Evolutionary conservation across 1,140 invertebrate species (phyloP).

Genomic region (Oryctes rhinoceros): DNA sequence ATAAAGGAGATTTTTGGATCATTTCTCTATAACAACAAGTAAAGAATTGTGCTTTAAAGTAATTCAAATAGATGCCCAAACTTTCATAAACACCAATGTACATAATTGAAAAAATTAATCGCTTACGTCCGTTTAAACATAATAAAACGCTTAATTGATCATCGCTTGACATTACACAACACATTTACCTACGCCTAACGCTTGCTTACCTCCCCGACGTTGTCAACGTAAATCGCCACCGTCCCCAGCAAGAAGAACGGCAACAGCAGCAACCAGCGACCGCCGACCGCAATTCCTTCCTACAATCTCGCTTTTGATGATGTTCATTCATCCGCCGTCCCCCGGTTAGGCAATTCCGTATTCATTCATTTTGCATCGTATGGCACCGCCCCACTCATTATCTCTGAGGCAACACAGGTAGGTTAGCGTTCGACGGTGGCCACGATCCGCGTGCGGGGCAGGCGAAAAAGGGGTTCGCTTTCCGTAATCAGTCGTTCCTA

Average conservation of each 20-base stretch:
- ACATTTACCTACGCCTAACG: neutral
- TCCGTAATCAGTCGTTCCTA: conserved; percentile 14
- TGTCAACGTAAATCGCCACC: neutral
- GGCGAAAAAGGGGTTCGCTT: neutral
- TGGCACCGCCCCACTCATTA: conserved; percentile 4
- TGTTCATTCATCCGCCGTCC: conserved; percentile 5
- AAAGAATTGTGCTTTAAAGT: too few species aligned
- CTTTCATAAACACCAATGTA: too few species aligned
- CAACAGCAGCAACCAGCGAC: neutral
- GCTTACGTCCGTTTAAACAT: neutral
- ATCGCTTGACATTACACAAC: neutral
- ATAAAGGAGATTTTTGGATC: too few species aligned
- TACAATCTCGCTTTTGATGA: neutral
- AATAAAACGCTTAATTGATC: neutral
- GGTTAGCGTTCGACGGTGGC: neutral
- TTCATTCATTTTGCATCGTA: conserved; percentile 15
- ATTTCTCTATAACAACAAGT: too few species aligned
- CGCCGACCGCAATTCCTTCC: too few species aligned
- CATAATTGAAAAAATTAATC: neutral
- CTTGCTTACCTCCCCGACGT: neutral
- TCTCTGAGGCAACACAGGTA: neutral
- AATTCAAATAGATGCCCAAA: too few species aligned
- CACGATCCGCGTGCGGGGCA: neutral
- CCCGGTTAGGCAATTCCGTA: neutral
- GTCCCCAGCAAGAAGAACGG: neutral